A percentile compares a stretch with the other conserved stretches of the same genome.
Evolutionary conservation across 2,888 invertebrate species (phyloP).

Genomic region (Melanchra persicariae): DNA sequence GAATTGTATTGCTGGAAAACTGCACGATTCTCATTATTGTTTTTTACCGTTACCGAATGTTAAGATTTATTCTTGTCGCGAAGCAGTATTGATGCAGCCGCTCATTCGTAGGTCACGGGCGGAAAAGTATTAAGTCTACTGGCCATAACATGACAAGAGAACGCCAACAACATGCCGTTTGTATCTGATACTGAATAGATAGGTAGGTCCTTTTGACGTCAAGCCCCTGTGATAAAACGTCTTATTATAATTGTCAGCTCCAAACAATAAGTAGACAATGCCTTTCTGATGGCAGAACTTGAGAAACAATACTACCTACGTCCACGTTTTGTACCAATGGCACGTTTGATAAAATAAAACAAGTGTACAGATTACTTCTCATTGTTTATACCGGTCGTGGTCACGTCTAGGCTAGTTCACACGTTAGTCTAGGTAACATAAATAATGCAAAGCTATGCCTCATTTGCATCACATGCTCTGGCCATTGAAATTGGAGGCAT

Average conservation of each 20-base stretch:
- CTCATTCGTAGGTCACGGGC: too few species aligned
- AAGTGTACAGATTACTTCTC: slow-evolving; percentile 34
- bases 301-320: slow-evolving; percentile 34
- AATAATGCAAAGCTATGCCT: slow-evolving; percentile 55
- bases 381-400: slow-evolving; percentile 53
- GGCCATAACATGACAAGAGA: not conserved
- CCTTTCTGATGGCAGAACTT: slow-evolving; percentile 9
- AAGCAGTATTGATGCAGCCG: not conserved
- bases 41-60: too few species aligned
- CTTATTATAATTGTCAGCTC: slow-evolving; percentile 31
- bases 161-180: slow-evolving; percentile 1
- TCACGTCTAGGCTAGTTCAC: slow-evolving; percentile 67
- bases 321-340: slow-evolving; percentile 33
- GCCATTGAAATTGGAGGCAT: slow-evolving; percentile 45
- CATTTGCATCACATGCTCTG: slow-evolving; percentile 52
- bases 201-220: slow-evolving; percentile 2
- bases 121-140: not conserved
- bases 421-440: slow-evolving; percentile 57
- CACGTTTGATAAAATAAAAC: slow-evolving; percentile 61
- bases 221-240: slow-evolving; percentile 20
- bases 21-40: not conserved
- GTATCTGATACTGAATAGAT: slow-evolving; percentile 11
- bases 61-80: not conserved
- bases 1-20: too few species aligned
- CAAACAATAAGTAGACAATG: slow-evolving; percentile 35